These are phyloP conservation scores for Tenthredo amoena DNA, from an alignment of 2,888 invertebrate genomes.

Conservation along the genomic window DNA sequence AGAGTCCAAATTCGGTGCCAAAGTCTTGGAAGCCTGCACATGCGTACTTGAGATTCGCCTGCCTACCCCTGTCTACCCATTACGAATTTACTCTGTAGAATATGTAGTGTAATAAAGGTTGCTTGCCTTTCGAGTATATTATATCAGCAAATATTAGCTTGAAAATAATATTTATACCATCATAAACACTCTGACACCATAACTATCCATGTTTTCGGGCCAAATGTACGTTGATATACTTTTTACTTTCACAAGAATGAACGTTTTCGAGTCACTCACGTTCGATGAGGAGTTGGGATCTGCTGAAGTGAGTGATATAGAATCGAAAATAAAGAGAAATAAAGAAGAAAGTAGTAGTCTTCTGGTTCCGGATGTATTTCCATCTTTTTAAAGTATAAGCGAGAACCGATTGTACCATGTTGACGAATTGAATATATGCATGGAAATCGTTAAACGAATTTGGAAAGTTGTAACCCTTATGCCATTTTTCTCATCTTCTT, in stretches of 20 bases:
- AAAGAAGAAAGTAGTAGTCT: too few relatives aligned
- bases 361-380: too few relatives aligned
- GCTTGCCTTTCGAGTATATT: constrained; percentile 10
- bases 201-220: constrained; percentile 3
- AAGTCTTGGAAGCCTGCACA: too few relatives aligned
- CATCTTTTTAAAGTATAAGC: not conserved
- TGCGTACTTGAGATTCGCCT: too few relatives aligned
- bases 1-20: too few relatives aligned
- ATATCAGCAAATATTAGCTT: constrained; percentile 4
- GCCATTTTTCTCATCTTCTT: not conserved
- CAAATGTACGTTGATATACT: not conserved
- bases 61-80: too few relatives aligned
- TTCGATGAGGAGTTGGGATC: not conserved
- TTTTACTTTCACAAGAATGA: not conserved
- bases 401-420: not conserved
- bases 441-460: not conserved
- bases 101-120: not conserved
- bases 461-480: not conserved
- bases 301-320: too few relatives aligned
- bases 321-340: too few relatives aligned
- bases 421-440: not conserved
- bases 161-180: not conserved
- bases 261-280: not conserved
- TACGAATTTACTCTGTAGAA: not conserved
- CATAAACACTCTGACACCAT: not conserved